phyloP scores from a whole-genome alignment of 2,888 invertebrate genomes.

The Sminthurinus aureus region DNA sequence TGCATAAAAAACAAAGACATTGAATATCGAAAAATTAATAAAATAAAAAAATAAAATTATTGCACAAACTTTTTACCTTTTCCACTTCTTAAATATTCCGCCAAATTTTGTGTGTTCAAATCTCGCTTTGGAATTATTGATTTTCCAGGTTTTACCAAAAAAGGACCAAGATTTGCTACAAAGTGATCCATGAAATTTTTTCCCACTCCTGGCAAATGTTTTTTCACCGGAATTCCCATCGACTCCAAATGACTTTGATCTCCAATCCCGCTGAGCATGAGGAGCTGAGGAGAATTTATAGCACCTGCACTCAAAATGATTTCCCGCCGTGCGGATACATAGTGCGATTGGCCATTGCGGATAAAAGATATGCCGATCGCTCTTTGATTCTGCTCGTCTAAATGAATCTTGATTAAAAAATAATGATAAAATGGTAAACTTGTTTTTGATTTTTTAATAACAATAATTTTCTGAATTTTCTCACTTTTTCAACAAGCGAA shows the following conservation, averaged over 20 bases:
- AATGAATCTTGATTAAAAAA: no score
- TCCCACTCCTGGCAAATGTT: constrained; percentile 4
- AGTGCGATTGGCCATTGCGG: neutral
- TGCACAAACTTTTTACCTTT: no score
- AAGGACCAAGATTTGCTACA: constrained; percentile 4
- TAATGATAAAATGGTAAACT: no score
- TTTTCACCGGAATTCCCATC: neutral
- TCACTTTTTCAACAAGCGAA: no score
- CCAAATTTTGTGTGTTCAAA: neutral
- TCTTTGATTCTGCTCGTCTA: neutral
- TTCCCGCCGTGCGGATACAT: neutral
- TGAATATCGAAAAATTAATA: no score
- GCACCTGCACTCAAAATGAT: neutral
- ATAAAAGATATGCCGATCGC: neutral
- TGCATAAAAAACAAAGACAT: no score
- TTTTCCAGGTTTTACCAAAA: neutral
- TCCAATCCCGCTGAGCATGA: neutral
- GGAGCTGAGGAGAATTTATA: neutral
- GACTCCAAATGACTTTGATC: neutral
- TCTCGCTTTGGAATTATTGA: constrained; percentile 17
- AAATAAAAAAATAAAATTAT: no score
- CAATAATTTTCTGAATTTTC: no score
- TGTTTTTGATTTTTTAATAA: no score
- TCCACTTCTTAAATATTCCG: no score
- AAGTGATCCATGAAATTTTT: constrained; percentile 16